Evolutionary conservation across 2,113 vertebrate genomes (phyloP).

Genomic region (Antechinus stuartii): DNA sequence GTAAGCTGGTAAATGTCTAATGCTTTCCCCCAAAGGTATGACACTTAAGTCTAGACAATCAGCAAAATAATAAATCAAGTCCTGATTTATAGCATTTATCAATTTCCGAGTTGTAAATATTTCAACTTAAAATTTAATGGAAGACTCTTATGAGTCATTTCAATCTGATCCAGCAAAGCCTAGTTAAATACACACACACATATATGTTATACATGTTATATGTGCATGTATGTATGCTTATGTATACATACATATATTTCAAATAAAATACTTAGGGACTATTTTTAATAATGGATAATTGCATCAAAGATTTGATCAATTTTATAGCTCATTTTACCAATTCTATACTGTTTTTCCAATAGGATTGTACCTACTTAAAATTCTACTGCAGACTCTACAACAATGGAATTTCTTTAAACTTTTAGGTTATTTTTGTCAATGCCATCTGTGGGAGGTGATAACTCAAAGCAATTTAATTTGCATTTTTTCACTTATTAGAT

Average conservation of each 20-base stretch:
- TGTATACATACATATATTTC: background rate
- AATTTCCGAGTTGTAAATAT: background rate
- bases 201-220: no score
- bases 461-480: background rate
- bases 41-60: background rate
- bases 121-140: background rate
- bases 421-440: background rate
- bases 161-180: background rate
- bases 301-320: background rate
- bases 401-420: background rate
- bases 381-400: background rate
- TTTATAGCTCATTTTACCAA: background rate
- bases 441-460: background rate
- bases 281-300: background rate
- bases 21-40: background rate
- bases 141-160: background rate
- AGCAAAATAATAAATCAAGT: background rate
- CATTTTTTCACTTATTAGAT: background rate
- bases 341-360: background rate
- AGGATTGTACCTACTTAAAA: background rate
- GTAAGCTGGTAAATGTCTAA: background rate
- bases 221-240: no score
- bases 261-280: background rate
- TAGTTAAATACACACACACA: background rate
- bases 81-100: background rate